Base-by-base conservation (phyloP, 2,113 vertebrate genomes). In the Alectura lathami region DNA sequence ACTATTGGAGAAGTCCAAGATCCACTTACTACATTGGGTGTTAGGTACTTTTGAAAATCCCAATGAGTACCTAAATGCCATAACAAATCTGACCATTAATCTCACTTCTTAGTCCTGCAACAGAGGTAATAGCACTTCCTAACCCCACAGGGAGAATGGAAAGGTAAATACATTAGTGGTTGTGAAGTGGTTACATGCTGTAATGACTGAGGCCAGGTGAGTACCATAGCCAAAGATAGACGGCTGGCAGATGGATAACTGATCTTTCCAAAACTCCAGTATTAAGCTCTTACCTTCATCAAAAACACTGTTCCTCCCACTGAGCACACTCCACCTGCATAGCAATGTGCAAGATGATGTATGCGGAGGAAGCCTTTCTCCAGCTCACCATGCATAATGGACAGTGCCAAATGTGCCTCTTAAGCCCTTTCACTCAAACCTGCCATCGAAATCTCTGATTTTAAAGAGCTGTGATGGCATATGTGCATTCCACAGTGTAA, bases 81-180 rank as follows among this genome's bases (percentile, higher is more conserved):
- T 86, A 91, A 91, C 92, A 91, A 95, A 91, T 88, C 66, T 91
- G 83, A 94, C 90, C 90, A 91, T 84, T 92, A 91, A 84, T 91
- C 76, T 96, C 73, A 82, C 79, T 53, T 95, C 90, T 91, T 83
- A 95, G 92, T 72, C 90, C 94, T 88, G 91, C 90, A 88, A 94
- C 56, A 82, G 69, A 91, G 57, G 76, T 83, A 96, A 90, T 3
- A 72, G 69, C 86, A 38, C 91, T 91, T 84, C 47, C 69, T 43
- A 56, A 13, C 43, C 86, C 76, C 86, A 90, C 26, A 12, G 83
- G 80, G 76, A 91, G 76, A 51, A 78, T 11, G 29, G 66, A 29
- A 86, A 81, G 69, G 94, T 88, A 95, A 91, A 91, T 93, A 81
- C 29, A 88, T 83, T 45, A 78, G 50, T n/a, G 57, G 73, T 60